A percentile compares a stretch with the other conserved stretches of the same genome.
Evolutionary conservation across 2,797 vertebrate species (phyloP).

Genomic region (Artibeus lituratus): DNA sequence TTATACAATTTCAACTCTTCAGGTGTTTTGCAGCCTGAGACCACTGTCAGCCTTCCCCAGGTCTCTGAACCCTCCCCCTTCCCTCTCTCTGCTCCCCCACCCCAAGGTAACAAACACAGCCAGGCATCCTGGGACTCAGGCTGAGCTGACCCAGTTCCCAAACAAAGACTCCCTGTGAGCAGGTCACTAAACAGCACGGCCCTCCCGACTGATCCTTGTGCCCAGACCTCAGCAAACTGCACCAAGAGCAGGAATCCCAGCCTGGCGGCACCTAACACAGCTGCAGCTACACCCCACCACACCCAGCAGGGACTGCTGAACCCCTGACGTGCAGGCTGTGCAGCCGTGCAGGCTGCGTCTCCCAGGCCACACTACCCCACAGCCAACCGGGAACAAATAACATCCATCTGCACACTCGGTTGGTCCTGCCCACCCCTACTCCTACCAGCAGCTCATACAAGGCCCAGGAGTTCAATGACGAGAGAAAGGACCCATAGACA

Average conservation of each 20-base stretch:
- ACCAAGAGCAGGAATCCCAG: not conserved
- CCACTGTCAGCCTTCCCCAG: not conserved
- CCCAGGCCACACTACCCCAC: not conserved
- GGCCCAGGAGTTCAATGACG: not conserved
- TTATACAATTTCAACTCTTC: not conserved
- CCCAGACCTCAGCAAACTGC: not conserved
- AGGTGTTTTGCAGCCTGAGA: not conserved
- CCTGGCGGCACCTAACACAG: not conserved
- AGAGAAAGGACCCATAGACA: not conserved
- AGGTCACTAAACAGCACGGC: not conserved
- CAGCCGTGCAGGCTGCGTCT: not conserved
- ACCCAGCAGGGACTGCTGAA: not conserved
- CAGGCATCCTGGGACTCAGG: not conserved
- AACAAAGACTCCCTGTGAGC: constrained; percentile 53
- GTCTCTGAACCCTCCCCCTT: not conserved
- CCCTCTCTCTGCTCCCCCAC: not conserved
- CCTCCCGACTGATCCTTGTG: not conserved
- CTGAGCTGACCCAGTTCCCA: constrained; percentile 38
- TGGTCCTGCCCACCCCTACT: not conserved
- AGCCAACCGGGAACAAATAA: not conserved
- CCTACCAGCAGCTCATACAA: too few relatives aligned
- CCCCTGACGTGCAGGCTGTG: not conserved
- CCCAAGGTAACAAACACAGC: not conserved
- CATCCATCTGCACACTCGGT: not conserved
- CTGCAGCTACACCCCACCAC: fast-evolving